A percentile compares a stretch with the other conserved stretches of the same genome.
phyloP scores from a whole-genome alignment of 2,888 invertebrate species.

The Capitulum mitella region DNA sequence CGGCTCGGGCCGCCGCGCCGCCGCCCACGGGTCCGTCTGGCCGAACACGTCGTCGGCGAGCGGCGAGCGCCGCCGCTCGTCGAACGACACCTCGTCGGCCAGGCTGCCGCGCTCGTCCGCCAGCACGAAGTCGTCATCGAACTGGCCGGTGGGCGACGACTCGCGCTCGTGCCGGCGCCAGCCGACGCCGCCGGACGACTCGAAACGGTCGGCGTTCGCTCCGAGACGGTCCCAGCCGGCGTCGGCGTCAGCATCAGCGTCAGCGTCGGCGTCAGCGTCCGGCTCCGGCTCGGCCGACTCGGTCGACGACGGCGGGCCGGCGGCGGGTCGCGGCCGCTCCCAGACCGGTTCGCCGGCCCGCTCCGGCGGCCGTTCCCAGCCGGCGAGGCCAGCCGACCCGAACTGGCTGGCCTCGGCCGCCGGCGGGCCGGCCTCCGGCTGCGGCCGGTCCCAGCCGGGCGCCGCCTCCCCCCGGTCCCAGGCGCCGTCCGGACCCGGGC shows the following conservation, averaged over 20 bases:
- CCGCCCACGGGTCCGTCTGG: neutral
- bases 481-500: neutral
- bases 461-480: neutral
- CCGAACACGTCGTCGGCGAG: neutral
- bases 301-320: neutral
- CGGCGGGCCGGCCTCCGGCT: neutral
- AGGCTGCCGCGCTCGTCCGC: slow-evolving; percentile 10
- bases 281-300: neutral
- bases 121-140: slow-evolving; percentile 5
- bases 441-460: neutral
- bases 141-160: neutral
- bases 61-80: slow-evolving; percentile 4
- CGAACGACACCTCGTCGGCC: slow-evolving; percentile 15
- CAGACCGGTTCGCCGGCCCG: too few species aligned
- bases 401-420: too few species aligned
- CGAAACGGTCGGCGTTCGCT: neutral
- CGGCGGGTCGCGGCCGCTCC: neutral
- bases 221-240: neutral
- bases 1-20: neutral
- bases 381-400: too few species aligned
- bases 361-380: too few species aligned
- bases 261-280: neutral
- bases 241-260: neutral
- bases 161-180: neutral
- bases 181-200: neutral